Evolutionary conservation across 2,113 vertebrate species (phyloP), one percentile per base, ranked within the genome.

Genomic region (Dermatemys mawii): DNA sequence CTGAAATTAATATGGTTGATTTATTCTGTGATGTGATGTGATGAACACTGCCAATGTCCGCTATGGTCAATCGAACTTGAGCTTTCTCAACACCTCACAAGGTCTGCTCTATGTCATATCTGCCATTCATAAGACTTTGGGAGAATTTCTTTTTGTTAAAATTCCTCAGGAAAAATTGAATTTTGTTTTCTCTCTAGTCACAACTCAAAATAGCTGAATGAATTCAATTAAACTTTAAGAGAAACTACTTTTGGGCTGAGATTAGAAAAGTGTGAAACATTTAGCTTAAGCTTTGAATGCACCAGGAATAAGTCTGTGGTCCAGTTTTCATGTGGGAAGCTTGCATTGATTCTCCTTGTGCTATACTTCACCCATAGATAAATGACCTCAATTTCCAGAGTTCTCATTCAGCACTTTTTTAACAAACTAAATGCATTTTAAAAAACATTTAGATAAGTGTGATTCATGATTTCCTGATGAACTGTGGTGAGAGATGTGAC

Each of bases 331-430:
- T 50, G 46, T 4, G 24, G 29, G n/a, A 82, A 78, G 2, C 10
- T 83, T 80, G 73, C 9, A 38, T 11, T 92, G 48, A 41, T 1
- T 27, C 4, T 90, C 24, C 87, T 92, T 90, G 22, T 73, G 91
- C 54, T 48, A 1, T 21, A 14, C 73, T 57, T 82, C 27, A 87
- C 35, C 44, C 54, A 17, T 49, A 95, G 63, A 60, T 54, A 83
- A 51, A 92, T 70, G 51, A 86, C 85, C 83, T 93, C 49, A 38
- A 73, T 90, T 90, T 94, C 27, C 78, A 51, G 3, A 76, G 48
- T 49, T 93, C 38, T 83, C 78, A 35, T 29, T 81, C 2, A 83
- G 38, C 76, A 2, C 10, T 82, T 90, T 93, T 12, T 92, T 29
- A 89, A 55, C 3, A 82, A 92, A 87, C 12, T 79, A 83, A 76